Evolutionary conservation across 2,888 invertebrate species (phyloP), one percentile per base, ranked within the genome.

Genomic region (Loripinus fragilis): DNA sequence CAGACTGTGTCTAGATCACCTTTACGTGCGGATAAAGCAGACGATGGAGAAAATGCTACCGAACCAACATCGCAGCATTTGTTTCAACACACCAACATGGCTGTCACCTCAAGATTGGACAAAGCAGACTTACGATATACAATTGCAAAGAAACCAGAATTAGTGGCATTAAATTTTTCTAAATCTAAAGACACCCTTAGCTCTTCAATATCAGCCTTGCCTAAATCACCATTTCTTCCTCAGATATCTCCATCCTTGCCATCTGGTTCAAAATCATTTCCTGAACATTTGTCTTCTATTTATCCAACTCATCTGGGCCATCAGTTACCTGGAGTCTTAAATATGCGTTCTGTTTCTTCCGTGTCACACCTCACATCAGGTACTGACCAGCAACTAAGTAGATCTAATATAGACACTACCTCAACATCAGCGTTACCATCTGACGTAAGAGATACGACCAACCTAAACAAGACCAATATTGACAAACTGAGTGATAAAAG

Each of bases 191-290:
- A 5, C 7, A 38, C 38, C 12, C 12, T 38, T 8, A 38, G 12
- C 12, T 38, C 20, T 15, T 48, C 33, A 33, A 25, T 38, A 17
- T 45, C 45, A 45, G n/a, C 23, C 8, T 30, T 71, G 23, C 71
- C 71, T 20, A 64, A 45, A 30, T 60, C 71, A n/a, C 64, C 71
- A 28, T 42, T 71, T 30, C 10, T 48, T 23, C 60, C 64, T 64
- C 38, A 64, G 41, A 25, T 67, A 3, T 41, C 70, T 52, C 70
- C 70, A 8, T 28, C 38, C 23, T 23, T 52, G 3, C 70, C 70
- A 55, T 52, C 35, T 23, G 48, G 52, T 3, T 50, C 52, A 35
- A 70, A 38, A 17, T 38, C 70, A n/a, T 10, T 52, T 50, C 0
- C 50, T 12, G n/a, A 30, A 25, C 33, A 50, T 23, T 8, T 23